Conservation (phyloP, 2,113 vertebrate genomes). For the Cichladusa arquata region DNA sequence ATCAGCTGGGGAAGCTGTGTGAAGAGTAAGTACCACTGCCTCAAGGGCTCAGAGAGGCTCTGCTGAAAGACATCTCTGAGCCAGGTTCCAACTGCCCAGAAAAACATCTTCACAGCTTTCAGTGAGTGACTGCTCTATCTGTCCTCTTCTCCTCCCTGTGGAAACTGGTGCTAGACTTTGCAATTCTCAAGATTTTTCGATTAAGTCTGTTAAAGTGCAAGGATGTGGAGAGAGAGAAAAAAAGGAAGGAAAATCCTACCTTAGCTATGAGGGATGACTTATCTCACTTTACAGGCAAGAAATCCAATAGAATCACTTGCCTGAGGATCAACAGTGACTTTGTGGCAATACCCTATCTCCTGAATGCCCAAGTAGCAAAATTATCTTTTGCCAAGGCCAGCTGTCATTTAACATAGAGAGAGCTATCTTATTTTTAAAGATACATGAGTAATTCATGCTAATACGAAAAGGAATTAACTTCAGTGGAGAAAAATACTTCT, state of each 20-base stretch:
- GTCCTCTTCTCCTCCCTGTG: not conserved
- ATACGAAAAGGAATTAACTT: not conserved
- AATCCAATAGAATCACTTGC: not conserved
- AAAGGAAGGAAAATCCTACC: not conserved
- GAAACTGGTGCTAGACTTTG: not conserved
- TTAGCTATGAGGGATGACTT: not conserved
- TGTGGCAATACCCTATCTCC: not conserved
- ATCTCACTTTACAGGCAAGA: not conserved
- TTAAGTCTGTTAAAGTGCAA: not conserved
- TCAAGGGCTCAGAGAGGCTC: not conserved
- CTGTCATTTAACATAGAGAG: not conserved
- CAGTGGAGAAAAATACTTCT: not conserved
- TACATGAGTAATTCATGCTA: not conserved
- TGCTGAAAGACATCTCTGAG: not conserved
- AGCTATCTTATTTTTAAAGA: not conserved
- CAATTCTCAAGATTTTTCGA: not conserved
- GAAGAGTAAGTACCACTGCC: not conserved
- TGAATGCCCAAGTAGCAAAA: not conserved
- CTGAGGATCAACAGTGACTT: not conserved
- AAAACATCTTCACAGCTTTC: not conserved
- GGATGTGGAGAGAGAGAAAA: not conserved
- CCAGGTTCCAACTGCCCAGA: not conserved
- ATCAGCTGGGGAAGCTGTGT: not conserved
- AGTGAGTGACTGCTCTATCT: not conserved
- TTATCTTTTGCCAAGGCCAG: not conserved